Evolutionary conservation across 1,140 invertebrate genomes (phyloP).

Genomic region (Anastatus disparis): DNA sequence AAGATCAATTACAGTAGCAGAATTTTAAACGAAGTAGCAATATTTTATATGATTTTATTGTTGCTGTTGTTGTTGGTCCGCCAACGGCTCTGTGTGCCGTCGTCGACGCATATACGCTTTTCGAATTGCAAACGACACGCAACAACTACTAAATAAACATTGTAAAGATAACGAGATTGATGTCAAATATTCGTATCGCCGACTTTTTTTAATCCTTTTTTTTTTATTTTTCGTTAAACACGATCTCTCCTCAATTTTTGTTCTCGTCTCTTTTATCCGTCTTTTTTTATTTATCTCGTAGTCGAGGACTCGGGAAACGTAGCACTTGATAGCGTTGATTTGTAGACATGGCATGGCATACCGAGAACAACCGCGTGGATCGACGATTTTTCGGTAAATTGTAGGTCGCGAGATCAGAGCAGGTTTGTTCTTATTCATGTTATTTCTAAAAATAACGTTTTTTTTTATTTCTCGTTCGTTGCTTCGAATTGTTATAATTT

Average conservation of each 20-base stretch:
- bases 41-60: too few species aligned
- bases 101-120: not conserved
- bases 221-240: not conserved
- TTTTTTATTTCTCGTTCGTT: not conserved
- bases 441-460: not conserved
- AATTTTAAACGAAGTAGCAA: too few species aligned
- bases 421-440: constrained; percentile 16
- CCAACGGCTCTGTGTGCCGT: not conserved
- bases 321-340: constrained; percentile 19
- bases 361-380: not conserved
- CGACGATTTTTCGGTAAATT: constrained; percentile 15
- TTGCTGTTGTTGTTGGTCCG: constrained; percentile 25
- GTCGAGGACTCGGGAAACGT: not conserved
- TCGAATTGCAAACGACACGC: constrained; percentile 28
- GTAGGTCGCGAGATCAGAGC: constrained; percentile 4
- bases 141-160: constrained; percentile 29
- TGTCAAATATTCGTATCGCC: constrained; percentile 23
- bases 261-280: not conserved
- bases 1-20: too few species aligned
- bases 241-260: not conserved
- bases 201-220: not conserved
- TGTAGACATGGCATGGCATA: not conserved
- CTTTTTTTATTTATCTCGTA: not conserved
- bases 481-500: too few species aligned
- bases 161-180: constrained; percentile 36